These are phyloP conservation scores for Galeopterus variegatus DNA, from an alignment of 2,113 vertebrate genomes.

Conservation along the genomic window DNA sequence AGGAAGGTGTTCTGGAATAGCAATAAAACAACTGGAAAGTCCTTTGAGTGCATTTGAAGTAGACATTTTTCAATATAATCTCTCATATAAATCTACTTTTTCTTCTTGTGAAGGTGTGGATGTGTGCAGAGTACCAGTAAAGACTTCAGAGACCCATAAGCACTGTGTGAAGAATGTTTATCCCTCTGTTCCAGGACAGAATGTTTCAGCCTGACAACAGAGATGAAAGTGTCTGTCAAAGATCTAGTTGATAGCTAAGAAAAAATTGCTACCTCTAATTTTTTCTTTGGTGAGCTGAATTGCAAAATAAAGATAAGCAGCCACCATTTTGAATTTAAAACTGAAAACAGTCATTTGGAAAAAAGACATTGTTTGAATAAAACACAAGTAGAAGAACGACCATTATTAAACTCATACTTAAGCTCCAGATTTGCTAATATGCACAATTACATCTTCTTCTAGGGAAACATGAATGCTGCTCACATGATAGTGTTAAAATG, in stretches of 20 bases:
- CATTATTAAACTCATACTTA: background rate
- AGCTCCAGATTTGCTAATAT: background rate
- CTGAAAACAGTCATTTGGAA: background rate
- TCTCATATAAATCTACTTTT: conserved; percentile 74
- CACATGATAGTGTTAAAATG: background rate
- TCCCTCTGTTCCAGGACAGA: background rate
- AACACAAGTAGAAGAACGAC: background rate
- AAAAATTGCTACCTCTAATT: background rate
- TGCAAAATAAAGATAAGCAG: background rate
- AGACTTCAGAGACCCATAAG: conserved; percentile 45
- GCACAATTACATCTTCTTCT: background rate
- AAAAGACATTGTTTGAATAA: background rate
- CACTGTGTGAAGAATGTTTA: background rate
- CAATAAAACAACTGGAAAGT: conserved; percentile 73
- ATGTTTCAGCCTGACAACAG: background rate
- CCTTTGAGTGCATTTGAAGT: conserved; percentile 54
- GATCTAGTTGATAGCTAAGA: background rate
- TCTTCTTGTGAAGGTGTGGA: background rate
- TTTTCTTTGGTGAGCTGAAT: background rate
- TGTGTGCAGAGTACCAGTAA: conserved; percentile 40
- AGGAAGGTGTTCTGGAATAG: conserved; percentile 44
- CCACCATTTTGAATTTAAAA: conserved; percentile 1
- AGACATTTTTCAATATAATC: conserved; percentile 61
- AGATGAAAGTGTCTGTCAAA: background rate
- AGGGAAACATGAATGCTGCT: background rate